A percentile compares a stretch with the other conserved stretches of the same genome.
phyloP scores from a whole-genome alignment of 2,113 vertebrate species.

The Toxotes chatareus region DNA sequence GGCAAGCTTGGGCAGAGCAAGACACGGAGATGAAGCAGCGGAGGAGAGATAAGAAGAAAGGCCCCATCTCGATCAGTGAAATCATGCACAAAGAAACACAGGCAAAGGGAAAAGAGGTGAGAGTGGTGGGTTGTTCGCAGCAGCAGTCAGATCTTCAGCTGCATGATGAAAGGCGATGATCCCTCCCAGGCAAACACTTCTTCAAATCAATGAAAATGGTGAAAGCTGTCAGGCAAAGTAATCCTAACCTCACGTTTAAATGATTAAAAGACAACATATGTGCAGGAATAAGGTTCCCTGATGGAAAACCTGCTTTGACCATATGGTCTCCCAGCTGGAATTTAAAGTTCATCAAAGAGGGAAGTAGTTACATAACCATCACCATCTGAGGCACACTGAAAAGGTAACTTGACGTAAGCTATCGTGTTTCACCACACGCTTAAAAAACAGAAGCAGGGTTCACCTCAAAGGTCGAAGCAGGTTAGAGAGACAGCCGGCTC shows the following conservation, averaged over 20 bases:
- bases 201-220: constrained; percentile 50
- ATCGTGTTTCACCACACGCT: constrained; percentile 61
- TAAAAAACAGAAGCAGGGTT: constrained; percentile 47
- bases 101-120: constrained; percentile 16
- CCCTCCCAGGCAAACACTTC: constrained; percentile 16
- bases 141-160: constrained; percentile 32
- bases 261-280: constrained; percentile 73
- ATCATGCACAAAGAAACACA: constrained; percentile 52
- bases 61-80: constrained; percentile 29
- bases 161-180: constrained; percentile 25
- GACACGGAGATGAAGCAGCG: constrained; percentile 30
- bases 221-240: constrained; percentile 52
- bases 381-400: constrained; percentile 43
- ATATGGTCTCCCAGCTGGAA: constrained; percentile 65
- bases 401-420: constrained; percentile 60
- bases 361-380: constrained; percentile 60
- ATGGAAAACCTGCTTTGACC: constrained; percentile 63
- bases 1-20: constrained; percentile 64
- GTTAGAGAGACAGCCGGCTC: constrained; percentile 25
- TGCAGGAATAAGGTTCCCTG: constrained; percentile 59
- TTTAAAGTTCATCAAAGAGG: constrained; percentile 63
- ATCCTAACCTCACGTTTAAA: constrained; percentile 68
- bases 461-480: constrained; percentile 58
- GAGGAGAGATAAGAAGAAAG: constrained; percentile 49
- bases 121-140: background rate